Base-by-base conservation (phyloP, 2,888 invertebrate genomes). In the Eupeodes latifasciatus region DNA sequence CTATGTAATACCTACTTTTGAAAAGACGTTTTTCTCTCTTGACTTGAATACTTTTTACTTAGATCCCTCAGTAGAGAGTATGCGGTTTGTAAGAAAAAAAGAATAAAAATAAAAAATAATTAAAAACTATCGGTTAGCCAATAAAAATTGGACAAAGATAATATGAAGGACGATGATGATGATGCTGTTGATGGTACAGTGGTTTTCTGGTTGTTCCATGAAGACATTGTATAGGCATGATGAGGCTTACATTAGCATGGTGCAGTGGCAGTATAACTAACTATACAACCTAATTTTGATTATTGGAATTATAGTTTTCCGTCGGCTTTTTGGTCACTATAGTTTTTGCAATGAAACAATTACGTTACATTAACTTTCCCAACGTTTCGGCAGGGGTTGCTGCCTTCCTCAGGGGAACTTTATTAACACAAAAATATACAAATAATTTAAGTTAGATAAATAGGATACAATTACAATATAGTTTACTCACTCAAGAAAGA, bases 111-210 rank as follows among this genome's bases (percentile, higher is more conserved):
- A 3, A 59, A 59, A 59, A 72, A 59, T 59, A 40, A 71, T 57
- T 57, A 51, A 71, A 57, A 85, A 72, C 81, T 47, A 75, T 80
- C 74, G 78, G 74, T 81, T 74, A 53, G 75, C 55, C 69, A 66
- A 79, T 74, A 74, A 83, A 78, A 82, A 85, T 82, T 47, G 78
- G 74, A 78, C 74, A 59, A 75, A 62, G 61, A 75, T 79, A 69
- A 75, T 80, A 80, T 75, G 69, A 40, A 74, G 67, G 44, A 72
- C 71, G 71, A 72, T 7, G 72, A 19, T 34, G 55, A 57, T 72
- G 57, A 19, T 71, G 71, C 11, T 69, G 69, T 16, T 51, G 49
- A 69, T 55, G 53, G 66, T 71, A 40, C 27, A 67, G 79, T 74
- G 36, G 67, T 69, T 69, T 75, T 55, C 51, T 74, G 51, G 19